Evolutionary conservation across 2,888 invertebrate genomes (phyloP).

Genomic region (Diplazon laetatorius): DNA sequence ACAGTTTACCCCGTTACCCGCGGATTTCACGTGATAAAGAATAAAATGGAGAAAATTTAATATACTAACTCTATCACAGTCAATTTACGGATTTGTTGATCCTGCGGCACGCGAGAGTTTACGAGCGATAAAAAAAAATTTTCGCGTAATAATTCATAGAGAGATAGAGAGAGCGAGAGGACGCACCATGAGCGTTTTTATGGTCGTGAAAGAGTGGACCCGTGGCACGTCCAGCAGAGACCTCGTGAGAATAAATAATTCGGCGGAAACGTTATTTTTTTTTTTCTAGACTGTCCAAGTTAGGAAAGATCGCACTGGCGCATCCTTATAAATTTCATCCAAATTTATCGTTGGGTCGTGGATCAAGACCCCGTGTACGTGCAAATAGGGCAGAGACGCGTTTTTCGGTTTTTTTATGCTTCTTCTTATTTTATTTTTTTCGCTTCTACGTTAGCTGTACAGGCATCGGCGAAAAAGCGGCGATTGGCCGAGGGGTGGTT

Average conservation of each 20-base stretch:
- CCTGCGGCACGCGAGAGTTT: constrained; percentile 11
- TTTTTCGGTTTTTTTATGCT: constrained; percentile 36
- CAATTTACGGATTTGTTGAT: constrained; percentile 48
- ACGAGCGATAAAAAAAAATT: constrained; percentile 41
- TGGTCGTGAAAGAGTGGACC: constrained; percentile 55
- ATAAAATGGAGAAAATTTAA: constrained; percentile 55
- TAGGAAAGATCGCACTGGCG: constrained; percentile 45
- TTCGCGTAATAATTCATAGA: constrained; percentile 35
- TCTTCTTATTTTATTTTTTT: constrained; percentile 10
- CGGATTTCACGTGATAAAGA: constrained; percentile 21
- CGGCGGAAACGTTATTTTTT: constrained; percentile 16
- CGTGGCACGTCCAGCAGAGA: constrained; percentile 53
- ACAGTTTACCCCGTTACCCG: constrained; percentile 57
- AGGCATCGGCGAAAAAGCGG: constrained; percentile 30
- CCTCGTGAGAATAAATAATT: constrained; percentile 59
- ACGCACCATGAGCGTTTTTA: constrained; percentile 28
- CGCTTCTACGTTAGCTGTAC: constrained; percentile 6
- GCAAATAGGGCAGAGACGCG: constrained; percentile 56
- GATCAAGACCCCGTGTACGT: constrained; percentile 71
- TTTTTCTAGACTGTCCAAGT: constrained; percentile 26
- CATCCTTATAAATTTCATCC: constrained; percentile 71
- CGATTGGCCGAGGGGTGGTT: constrained; percentile 45
- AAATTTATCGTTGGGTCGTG: constrained; percentile 76
- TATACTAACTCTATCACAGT: constrained; percentile 48
- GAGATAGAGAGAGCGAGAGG: not conserved